Evolutionary conservation across 53 echinoderm and acorn worm species (phyloP).

Genomic region (Antedon mediterranea): DNA sequence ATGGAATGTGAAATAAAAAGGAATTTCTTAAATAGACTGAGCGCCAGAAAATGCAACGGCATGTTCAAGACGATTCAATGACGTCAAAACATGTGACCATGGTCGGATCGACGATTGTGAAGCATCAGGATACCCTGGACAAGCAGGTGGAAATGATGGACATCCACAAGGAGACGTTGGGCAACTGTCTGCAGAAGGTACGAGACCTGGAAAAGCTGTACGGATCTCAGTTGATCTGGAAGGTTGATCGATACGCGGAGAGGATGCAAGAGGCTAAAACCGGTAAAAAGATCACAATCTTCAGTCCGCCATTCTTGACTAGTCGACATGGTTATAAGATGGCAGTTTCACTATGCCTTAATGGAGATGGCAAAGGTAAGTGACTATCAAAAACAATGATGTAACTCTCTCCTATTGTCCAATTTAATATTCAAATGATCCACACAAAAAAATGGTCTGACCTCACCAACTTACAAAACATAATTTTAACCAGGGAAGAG

Average conservation of each 20-base stretch:
- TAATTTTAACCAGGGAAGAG: no score
- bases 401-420: no score
- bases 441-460: no score
- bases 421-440: no score
- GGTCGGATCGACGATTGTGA: constrained; percentile 48
- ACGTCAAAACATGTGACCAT: constrained; percentile 66
- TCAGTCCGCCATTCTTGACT: constrained; percentile 90
- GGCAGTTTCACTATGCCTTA: constrained; percentile 73
- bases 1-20: no score
- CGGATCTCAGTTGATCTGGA: constrained; percentile 96
- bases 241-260: constrained; percentile 80
- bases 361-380: constrained; percentile 97
- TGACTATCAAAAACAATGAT: no score
- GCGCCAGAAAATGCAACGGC: constrained; percentile 84
- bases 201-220: constrained; percentile 90
- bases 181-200: constrained; percentile 74
- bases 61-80: constrained; percentile 48
- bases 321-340: constrained; percentile 96
- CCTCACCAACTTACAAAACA: no score
- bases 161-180: constrained; percentile 66
- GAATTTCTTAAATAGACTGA: no score
- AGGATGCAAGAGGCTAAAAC: constrained; percentile 93
- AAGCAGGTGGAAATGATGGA: constrained; percentile 48
- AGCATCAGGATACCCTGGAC: constrained; percentile 27
- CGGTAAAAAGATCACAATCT: constrained; percentile 90